Evolutionary conservation across 2,797 vertebrate genomes (phyloP).

Genomic region (Tadarida brasiliensis): DNA sequence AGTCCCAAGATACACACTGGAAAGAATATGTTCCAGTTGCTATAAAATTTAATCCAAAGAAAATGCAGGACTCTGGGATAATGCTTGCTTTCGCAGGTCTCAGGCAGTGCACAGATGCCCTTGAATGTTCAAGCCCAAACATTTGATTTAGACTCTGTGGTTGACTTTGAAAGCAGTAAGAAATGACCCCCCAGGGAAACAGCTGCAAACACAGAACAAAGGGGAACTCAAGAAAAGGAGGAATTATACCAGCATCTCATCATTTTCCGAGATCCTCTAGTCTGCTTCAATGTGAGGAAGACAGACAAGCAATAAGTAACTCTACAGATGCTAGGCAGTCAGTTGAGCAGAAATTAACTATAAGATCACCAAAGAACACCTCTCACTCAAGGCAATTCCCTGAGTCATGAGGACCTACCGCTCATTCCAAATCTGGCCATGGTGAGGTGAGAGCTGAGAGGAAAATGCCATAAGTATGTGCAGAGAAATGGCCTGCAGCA

Average conservation of each 20-base stretch:
- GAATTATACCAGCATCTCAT: neutral
- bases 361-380: neutral
- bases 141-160: neutral
- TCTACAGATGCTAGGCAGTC: neutral
- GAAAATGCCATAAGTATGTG: neutral
- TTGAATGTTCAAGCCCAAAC: neutral
- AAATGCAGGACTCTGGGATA: neutral
- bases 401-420: neutral
- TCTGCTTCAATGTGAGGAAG: neutral
- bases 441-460: neutral
- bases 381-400: neutral
- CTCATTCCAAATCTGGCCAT: neutral
- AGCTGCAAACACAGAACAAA: neutral
- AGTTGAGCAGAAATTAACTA: neutral
- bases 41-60: neutral
- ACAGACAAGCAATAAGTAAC: neutral
- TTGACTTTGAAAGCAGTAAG: neutral
- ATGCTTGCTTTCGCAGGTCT: neutral
- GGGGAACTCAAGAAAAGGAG: neutral
- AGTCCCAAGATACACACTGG: neutral
- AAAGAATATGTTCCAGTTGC: constrained; percentile 1
- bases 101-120: neutral
- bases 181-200: neutral
- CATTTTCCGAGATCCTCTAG: neutral
- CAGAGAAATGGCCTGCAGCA: neutral